Evolutionary conservation across 2,113 vertebrate genomes (phyloP), one percentile per base, ranked within the genome.

Genomic region (Corydoras maculifer): DNA sequence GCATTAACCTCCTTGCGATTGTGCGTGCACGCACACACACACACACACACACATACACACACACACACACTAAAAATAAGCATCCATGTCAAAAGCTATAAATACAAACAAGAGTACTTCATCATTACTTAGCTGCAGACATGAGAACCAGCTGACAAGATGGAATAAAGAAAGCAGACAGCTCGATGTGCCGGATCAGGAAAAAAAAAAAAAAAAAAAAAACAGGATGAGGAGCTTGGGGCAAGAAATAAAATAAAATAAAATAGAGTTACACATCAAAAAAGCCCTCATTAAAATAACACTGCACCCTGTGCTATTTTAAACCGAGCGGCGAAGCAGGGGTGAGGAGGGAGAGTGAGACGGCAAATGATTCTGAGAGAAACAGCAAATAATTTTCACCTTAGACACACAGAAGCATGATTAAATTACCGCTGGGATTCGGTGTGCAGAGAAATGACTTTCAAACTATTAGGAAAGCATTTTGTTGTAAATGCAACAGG

Each of bases 221-320:
- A 6, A 35, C 50, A 35, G 64, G 12, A 35, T 4, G 5, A 32
- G 35, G 14, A 58, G 10, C 48, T 8, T 7, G 13, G 25, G 0
- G 9, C 14, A 14, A 53, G 64, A 35, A 35, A 57, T 43, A 43
- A 43, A 43, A 43, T 43, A 43, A 4, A 43, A 43, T 43, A 43
- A 43, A 43, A 43, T 43, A 43, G 12, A 35, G 30, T 35, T 15
- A 29, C 53, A 18, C 9, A 15, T 43, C 25, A 18, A 15, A 57
- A 67, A 31, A 55, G 31, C n/a, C n/a, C 51, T 57, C 14, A 57
- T 10, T 68, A 57, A 12, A 18, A 32, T 18, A 58, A 58, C 65
- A 48, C 11, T 2, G 31, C 10, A 4, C 18, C 32, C 31, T 10
- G 65, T 58, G 54, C 65, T 68, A 55, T 54, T 67, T 32, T 18